These are phyloP conservation scores for Excalfactoria chinensis DNA, from an alignment of 2,113 vertebrate species.

Conservation along the genomic window DNA sequence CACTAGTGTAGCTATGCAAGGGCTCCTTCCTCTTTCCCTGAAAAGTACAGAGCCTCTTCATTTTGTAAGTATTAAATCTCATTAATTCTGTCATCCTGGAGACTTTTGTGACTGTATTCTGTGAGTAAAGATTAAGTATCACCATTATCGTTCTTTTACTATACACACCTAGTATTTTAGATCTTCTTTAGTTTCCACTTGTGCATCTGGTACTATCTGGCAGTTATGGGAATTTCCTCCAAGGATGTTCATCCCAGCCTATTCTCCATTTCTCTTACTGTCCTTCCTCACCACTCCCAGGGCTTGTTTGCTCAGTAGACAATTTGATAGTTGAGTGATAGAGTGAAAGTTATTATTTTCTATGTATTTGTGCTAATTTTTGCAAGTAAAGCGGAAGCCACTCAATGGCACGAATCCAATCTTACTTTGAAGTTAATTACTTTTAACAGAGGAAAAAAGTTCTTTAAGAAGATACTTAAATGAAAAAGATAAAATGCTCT, in stretches of 20 bases:
- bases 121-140: background rate
- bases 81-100: background rate
- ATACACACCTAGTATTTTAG: background rate
- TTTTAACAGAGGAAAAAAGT: background rate
- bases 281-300: background rate
- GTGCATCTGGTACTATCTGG: background rate
- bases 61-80: accelerated
- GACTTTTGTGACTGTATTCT: background rate
- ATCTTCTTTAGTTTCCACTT: background rate
- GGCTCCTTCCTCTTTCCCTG: background rate
- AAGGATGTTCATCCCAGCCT: constrained; percentile 13
- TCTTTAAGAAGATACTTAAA: background rate
- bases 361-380: constrained; percentile 1
- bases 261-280: background rate
- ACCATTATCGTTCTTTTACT: background rate
- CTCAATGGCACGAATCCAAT: background rate
- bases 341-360: background rate
- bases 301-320: background rate
- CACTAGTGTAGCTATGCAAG: background rate
- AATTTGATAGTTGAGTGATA: background rate
- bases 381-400: background rate
- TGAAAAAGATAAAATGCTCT: background rate
- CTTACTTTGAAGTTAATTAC: background rate
- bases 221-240: constrained; percentile 27
- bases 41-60: background rate